Percentiles rank a stretch among this genome's conserved stretches.
Evolutionary conservation across 30 jellyfish, hydroid and myxozoan genomes (phyloP).

Genomic region (Turritopsis rubra): DNA sequence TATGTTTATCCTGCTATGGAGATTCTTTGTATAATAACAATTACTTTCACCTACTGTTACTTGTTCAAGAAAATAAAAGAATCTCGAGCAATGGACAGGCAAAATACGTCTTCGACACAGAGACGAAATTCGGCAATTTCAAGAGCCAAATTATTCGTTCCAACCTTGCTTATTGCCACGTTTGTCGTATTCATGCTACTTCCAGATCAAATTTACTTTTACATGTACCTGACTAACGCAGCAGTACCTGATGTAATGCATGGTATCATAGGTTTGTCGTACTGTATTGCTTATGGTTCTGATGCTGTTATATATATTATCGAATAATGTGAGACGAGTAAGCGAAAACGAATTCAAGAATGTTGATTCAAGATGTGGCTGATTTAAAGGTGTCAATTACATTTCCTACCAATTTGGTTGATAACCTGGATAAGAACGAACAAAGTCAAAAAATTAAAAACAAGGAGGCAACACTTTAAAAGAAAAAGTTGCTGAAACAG

Average conservation of each 20-base stretch:
- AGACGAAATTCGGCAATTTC: background rate
- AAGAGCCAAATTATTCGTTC: background rate
- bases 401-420: too few relatives aligned
- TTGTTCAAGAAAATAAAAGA: background rate
- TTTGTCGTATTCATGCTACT: background rate
- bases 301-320: background rate
- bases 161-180: background rate
- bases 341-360: background rate
- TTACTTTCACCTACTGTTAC: background rate
- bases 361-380: too few relatives aligned
- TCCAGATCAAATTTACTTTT: constrained; percentile 8
- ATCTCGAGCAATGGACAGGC: background rate
- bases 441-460: too few relatives aligned
- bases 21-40: background rate
- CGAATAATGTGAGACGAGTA: background rate
- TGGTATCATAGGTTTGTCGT: background rate
- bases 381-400: too few relatives aligned
- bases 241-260: background rate
- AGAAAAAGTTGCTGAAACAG: too few relatives aligned
- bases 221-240: background rate
- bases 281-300: constrained; percentile 1
- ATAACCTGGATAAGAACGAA: too few relatives aligned
- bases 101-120: background rate
- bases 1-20: constrained; percentile 3
- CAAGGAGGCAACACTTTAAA: too few relatives aligned